Evolutionary conservation across 1,140 invertebrate genomes (phyloP).

Genomic region (Drosophila mauritiana): DNA sequence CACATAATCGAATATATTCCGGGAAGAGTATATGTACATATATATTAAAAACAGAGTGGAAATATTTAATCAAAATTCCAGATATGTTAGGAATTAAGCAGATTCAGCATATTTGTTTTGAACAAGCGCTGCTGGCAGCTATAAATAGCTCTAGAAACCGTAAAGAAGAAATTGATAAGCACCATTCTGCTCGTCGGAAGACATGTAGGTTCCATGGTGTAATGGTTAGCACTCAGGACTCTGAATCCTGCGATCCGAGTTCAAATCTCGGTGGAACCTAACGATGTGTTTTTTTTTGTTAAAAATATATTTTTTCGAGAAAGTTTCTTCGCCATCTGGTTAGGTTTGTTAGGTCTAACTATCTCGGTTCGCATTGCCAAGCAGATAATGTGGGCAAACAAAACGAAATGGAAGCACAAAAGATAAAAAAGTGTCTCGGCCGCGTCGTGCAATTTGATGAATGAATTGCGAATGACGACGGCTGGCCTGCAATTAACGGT

Average conservation of each 20-base stretch:
- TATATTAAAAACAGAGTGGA: background rate
- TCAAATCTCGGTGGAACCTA: conserved; percentile 68
- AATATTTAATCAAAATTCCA: background rate
- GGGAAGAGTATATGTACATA: background rate
- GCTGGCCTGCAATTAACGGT: conserved; percentile 45
- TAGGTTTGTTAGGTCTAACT: conserved; percentile 7
- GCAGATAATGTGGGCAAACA: conserved; percentile 22
- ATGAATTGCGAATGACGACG: conserved; percentile 40
- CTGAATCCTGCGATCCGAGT: conserved; percentile 95
- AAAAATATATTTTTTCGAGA: background rate
- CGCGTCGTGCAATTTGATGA: conserved; percentile 31
- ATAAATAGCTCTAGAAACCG: background rate
- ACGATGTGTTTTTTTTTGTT: conserved; percentile 4
- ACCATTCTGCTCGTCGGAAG: background rate
- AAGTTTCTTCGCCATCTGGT: conserved; percentile 14
- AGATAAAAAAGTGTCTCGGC: conserved; percentile 16
- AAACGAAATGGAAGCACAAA: conserved; percentile 11
- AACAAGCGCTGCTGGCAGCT: background rate
- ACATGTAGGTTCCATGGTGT: conserved; percentile 89
- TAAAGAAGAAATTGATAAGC: background rate
- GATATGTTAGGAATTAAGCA: background rate
- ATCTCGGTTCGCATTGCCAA: conserved; percentile 21
- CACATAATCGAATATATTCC: background rate
- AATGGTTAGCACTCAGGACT: conserved; percentile 96
- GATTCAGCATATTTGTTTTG: conserved; percentile 11